Base-by-base conservation (phyloP, 2,113 vertebrate genomes). In the Picathartes gymnocephalus region DNA sequence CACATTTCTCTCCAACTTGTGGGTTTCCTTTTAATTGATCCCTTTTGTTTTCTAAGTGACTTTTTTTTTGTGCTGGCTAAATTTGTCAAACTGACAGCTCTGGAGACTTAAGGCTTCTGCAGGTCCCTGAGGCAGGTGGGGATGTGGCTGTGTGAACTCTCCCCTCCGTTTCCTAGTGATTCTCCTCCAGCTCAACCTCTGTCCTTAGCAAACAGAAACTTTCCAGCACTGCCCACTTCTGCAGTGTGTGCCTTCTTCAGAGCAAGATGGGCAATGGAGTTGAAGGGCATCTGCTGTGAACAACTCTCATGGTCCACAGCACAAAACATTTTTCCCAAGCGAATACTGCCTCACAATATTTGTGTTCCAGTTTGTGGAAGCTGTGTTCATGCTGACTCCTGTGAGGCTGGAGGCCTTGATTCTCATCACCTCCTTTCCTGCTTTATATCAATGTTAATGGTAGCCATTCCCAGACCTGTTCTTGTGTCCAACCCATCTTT, bases 21-120 rank as follows among this genome's bases (percentile, higher is more conserved):
- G 0, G 42, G 7, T 94, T 94, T 91, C 68, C 60, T 86, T 89
- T 74, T 92, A 84, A 89, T 86, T 89, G 72, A 77, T 80, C 18
- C 31, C 3, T 89, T 90, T 84, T 70, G 42, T 91, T 96, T 95
- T 91, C 27, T 39, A 78, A 87, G 58, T 65, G 83, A 71, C 71
- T 89, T 88, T 13, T 13, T 87, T 93, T 94, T 77, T 2, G 2
- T 84, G 56, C 57, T 93, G 48, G 37, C 77, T 94, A 53, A 80
- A 90, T 93, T 69, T 87, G 61, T 74, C 44, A 64, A 23, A 54
- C 86, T 92, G 79, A 53, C 68, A 91, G 50, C 44, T 33, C 35
- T 87, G 66, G 65, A 90, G 68, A 61, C 10, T 86, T 77, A 40
- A 0, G 0, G 31, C 48, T 81, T 71, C 56, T 42, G 35, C 44